Conservation (phyloP, 2,797 vertebrate species). For the Gila robusta region DNA sequence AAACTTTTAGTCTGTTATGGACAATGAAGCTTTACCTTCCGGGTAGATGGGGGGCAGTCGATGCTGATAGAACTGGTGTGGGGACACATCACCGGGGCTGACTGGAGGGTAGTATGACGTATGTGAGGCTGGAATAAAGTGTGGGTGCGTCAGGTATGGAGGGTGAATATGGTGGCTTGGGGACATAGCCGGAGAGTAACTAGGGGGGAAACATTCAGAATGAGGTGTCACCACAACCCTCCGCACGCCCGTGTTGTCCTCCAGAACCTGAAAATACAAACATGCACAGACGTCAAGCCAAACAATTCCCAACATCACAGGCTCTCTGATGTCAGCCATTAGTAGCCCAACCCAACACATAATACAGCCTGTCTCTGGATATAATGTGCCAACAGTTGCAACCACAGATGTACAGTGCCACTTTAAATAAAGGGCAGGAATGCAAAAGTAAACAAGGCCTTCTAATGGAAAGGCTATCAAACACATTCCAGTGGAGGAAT, state of each 20-base stretch:
- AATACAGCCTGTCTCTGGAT: neutral
- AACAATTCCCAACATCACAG: neutral
- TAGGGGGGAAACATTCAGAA: slow-evolving; percentile 87
- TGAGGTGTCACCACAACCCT: slow-evolving; percentile 89
- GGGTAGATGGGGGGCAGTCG: slow-evolving; percentile 85
- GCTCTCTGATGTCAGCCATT: slow-evolving; percentile 3
- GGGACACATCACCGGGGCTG: slow-evolving; percentile 85
- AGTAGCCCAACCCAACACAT: neutral
- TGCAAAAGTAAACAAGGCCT: slow-evolving; percentile 29
- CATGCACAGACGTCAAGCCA: neutral
- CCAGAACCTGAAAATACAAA: slow-evolving; percentile 81
- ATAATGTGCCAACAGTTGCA: slow-evolving; percentile 17
- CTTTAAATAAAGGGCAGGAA: slow-evolving; percentile 38
- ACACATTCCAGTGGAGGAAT: slow-evolving; percentile 28
- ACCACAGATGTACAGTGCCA: slow-evolving; percentile 30
- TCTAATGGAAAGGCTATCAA: slow-evolving; percentile 26
- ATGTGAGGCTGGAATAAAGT: slow-evolving; percentile 87
- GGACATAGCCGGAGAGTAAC: slow-evolving; percentile 86
- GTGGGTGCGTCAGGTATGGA: slow-evolving; percentile 84
- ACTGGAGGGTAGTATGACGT: slow-evolving; percentile 86
- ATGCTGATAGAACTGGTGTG: slow-evolving; percentile 86
- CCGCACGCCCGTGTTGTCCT: slow-evolving; percentile 88
- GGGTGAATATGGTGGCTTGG: slow-evolving; percentile 84
- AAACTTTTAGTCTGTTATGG: neutral
- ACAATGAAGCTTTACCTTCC: slow-evolving; percentile 79